Conservation (phyloP, 2,888 invertebrate species). For the Alviniconcha strummeri region DNA sequence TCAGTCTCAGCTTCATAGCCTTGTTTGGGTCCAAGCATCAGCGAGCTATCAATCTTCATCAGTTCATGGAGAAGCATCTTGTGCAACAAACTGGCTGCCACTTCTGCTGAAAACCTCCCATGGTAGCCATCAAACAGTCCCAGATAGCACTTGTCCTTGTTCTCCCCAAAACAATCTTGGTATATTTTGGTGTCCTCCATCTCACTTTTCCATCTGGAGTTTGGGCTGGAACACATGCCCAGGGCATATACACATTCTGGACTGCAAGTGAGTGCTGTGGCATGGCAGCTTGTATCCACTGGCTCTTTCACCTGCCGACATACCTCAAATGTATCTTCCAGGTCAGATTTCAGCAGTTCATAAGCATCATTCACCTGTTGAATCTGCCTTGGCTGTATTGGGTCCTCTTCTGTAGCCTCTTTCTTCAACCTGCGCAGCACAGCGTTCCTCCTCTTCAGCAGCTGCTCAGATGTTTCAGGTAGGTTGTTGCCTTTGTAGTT, state of each 20-base stretch:
- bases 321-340: slow-evolving; percentile 65
- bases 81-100: slow-evolving; percentile 68
- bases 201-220: slow-evolving; percentile 65
- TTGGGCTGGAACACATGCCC: slow-evolving; percentile 62
- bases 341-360: slow-evolving; percentile 65
- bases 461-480: slow-evolving; percentile 54
- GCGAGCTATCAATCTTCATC: slow-evolving; percentile 62
- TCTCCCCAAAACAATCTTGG: slow-evolving; percentile 69
- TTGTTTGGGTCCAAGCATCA: neutral
- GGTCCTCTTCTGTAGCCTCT: slow-evolving; percentile 47
- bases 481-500: slow-evolving; percentile 49
- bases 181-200: slow-evolving; percentile 71
- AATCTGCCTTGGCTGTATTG: slow-evolving; percentile 45
- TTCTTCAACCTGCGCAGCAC: slow-evolving; percentile 55
- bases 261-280: slow-evolving; percentile 61
- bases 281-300: slow-evolving; percentile 58
- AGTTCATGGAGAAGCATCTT: slow-evolving; percentile 66
- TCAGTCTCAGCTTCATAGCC: slow-evolving; percentile 7
- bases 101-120: slow-evolving; percentile 67
- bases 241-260: slow-evolving; percentile 58
- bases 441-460: slow-evolving; percentile 59
- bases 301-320: slow-evolving; percentile 55
- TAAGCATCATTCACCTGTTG: slow-evolving; percentile 63
- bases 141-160: slow-evolving; percentile 65
- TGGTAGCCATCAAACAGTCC: slow-evolving; percentile 70